Evolutionary conservation across 2,113 vertebrate species (phyloP).

Genomic region (Bettongia penicillata): DNA sequence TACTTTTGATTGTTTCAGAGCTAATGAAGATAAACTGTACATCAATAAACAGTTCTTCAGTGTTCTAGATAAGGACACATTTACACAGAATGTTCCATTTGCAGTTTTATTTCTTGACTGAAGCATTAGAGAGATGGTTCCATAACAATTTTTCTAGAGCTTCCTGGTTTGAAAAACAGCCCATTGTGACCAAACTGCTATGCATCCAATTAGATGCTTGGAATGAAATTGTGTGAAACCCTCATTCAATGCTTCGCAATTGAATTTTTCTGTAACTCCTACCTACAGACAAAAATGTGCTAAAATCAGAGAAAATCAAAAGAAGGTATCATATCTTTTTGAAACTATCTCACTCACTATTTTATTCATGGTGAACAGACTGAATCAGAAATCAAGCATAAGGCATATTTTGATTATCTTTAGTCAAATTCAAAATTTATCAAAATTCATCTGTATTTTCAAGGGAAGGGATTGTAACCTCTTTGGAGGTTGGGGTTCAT

Average conservation of each 20-base stretch:
- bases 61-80: background rate
- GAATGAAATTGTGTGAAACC: background rate
- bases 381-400: background rate
- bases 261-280: background rate
- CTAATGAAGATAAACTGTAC: background rate
- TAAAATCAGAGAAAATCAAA: background rate
- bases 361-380: background rate
- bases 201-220: background rate
- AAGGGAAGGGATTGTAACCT: background rate
- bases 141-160: background rate
- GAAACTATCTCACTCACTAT: background rate
- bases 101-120: background rate
- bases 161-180: background rate
- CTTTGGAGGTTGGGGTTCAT: background rate
- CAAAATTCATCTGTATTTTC: background rate
- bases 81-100: background rate
- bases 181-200: background rate
- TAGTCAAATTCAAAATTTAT: background rate
- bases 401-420: background rate
- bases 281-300: background rate
- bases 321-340: background rate
- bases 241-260: background rate
- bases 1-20: background rate
- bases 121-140: background rate
- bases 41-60: background rate